These are phyloP conservation scores for Diaperis boleti DNA, from an alignment of 2,888 invertebrate genomes.

Conservation along the genomic window DNA sequence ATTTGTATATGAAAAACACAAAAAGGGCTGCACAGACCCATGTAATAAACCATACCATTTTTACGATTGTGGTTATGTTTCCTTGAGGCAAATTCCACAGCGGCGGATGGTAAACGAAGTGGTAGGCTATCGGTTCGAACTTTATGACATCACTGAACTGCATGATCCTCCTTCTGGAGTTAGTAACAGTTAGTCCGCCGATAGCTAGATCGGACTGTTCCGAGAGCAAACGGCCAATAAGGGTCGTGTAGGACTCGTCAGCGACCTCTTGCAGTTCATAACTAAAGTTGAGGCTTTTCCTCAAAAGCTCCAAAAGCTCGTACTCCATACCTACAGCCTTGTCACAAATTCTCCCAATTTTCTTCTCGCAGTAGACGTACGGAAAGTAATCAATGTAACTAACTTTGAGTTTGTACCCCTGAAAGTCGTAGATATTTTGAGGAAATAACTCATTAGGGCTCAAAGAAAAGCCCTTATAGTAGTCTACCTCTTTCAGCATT, in stretches of 20 bases:
- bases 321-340: constrained; percentile 11
- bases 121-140: constrained; percentile 1
- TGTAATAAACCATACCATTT: too few relatives aligned
- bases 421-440: constrained; percentile 4
- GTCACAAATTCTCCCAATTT: background rate
- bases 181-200: constrained; percentile 7
- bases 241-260: background rate
- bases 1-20: too few relatives aligned
- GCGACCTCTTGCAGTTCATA: constrained; percentile 4
- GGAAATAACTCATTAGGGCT: background rate
- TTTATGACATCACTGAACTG: constrained; percentile 13
- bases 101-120: background rate
- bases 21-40: too few relatives aligned
- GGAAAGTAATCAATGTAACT: constrained; percentile 25
- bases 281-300: constrained; percentile 7
- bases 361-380: constrained; percentile 12
- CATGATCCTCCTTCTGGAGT: background rate
- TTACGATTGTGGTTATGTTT: too few relatives aligned
- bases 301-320: background rate
- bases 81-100: too few relatives aligned
- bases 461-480: background rate
- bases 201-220: constrained; percentile 12
- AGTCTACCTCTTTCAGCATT: background rate
- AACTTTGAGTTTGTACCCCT: constrained; percentile 11
- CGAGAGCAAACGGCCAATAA: background rate